Conservation (phyloP, 1,140 invertebrate species). For the Teleopsis dalmanni region DNA sequence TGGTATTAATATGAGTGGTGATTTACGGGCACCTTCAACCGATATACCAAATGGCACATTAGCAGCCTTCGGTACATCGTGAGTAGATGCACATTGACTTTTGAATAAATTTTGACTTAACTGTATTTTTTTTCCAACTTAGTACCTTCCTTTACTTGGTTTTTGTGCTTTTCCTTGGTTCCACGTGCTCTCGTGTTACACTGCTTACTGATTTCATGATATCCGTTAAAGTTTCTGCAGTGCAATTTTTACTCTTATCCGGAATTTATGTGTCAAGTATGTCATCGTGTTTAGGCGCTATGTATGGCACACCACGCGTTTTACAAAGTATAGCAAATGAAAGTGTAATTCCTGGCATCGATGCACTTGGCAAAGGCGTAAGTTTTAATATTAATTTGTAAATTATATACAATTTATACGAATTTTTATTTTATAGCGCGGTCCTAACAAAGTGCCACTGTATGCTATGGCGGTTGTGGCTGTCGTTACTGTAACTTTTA, state of each 20-base stretch:
- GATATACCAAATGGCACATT: conserved; percentile 93
- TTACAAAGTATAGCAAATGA: conserved; percentile 92
- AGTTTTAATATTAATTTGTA: conserved; percentile 37
- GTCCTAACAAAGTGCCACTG: conserved; percentile 90
- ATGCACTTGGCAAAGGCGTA: conserved; percentile 79
- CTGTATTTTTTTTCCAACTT: conserved; percentile 22
- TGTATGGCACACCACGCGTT: conserved; percentile 91
- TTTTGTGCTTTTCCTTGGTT: conserved; percentile 82
- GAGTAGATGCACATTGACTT: conserved; percentile 23
- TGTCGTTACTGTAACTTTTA: conserved; percentile 79
- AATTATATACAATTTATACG: neutral
- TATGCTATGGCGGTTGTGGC: conserved; percentile 85
- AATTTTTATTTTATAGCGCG: conserved; percentile 62
- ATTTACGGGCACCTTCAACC: conserved; percentile 79
- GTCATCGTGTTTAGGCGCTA: conserved; percentile 86
- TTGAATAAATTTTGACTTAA: neutral
- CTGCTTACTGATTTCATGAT: conserved; percentile 84
- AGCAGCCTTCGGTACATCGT: conserved; percentile 80
- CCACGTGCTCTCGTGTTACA: conserved; percentile 68
- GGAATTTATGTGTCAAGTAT: conserved; percentile 93
- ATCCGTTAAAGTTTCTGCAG: conserved; percentile 76
- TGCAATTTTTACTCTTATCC: conserved; percentile 73
- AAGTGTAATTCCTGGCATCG: conserved; percentile 86
- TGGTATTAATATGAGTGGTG: conserved; percentile 97
- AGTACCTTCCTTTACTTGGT: conserved; percentile 86